Conservation (phyloP, 1,140 invertebrate genomes). For the Drosophila pectinifera region DNA sequence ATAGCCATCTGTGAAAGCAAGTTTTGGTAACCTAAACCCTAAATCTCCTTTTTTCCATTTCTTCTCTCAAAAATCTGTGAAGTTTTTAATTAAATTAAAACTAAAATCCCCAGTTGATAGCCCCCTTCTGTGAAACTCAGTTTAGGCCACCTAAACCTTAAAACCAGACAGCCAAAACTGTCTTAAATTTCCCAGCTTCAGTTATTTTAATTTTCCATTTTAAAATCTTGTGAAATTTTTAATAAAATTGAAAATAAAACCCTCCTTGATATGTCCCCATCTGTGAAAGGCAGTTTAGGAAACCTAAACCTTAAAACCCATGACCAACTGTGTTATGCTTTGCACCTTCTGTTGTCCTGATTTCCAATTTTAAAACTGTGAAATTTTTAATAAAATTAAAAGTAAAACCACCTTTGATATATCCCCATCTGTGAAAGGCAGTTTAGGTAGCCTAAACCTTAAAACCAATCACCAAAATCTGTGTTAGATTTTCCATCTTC, state of each 20-base stretch:
- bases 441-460: slow-evolving; percentile 4
- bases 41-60: background rate
- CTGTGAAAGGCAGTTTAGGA: slow-evolving; percentile 10
- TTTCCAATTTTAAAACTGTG: slow-evolving; percentile 2
- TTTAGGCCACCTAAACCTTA: slow-evolving; percentile 1
- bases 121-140: slow-evolving; percentile 1
- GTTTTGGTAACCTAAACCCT: background rate
- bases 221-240: slow-evolving; percentile 19
- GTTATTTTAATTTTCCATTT: background rate
- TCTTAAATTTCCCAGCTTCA: background rate
- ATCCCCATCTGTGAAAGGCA: slow-evolving; percentile 1
- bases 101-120: slow-evolving; percentile 2
- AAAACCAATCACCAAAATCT: background rate
- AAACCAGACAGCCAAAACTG: background rate
- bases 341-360: background rate
- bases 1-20: background rate
- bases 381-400: slow-evolving; percentile 31
- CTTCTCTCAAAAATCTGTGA: background rate
- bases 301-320: slow-evolving; percentile 3
- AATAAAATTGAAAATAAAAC: slow-evolving; percentile 33
- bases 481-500: background rate
- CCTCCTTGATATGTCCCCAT: slow-evolving; percentile 6
- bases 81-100: slow-evolving; percentile 6
- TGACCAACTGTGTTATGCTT: slow-evolving; percentile 1
- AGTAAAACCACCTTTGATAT: slow-evolving; percentile 24